phyloP scores from a whole-genome alignment of 2,888 invertebrate species.

The Noctua comes region DNA sequence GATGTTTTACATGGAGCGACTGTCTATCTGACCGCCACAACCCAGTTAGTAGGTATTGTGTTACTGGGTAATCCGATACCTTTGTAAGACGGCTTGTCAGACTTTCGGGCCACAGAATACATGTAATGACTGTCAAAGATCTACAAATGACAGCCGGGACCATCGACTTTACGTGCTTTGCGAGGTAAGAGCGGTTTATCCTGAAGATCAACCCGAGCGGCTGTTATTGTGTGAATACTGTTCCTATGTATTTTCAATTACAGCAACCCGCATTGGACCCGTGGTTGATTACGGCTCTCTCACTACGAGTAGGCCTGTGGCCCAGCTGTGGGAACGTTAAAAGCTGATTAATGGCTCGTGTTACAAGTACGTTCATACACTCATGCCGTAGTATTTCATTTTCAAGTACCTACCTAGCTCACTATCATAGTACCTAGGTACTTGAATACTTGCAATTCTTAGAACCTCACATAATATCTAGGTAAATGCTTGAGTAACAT shows the following conservation, averaged over 20 bases:
- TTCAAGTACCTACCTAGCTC: not conserved
- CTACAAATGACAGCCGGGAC: too few species aligned
- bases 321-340: not conserved
- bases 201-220: too few species aligned
- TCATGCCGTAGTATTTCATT: not conserved
- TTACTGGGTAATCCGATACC: too few species aligned
- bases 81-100: too few species aligned
- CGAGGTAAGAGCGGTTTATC: too few species aligned
- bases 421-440: not conserved
- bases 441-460: slow-evolving; percentile 25
- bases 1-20: too few species aligned
- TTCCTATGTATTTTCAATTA: not conserved
- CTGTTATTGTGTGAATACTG: too few species aligned
- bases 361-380: not conserved
- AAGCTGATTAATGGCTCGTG: not conserved
- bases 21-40: too few species aligned
- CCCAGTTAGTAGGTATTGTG: too few species aligned
- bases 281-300: not conserved
- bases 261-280: not conserved
- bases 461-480: not conserved
- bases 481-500: not conserved
- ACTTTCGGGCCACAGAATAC: too few species aligned
- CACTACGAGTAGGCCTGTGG: not conserved
- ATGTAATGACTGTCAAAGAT: too few species aligned
- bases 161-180: too few species aligned